Base-by-base conservation (phyloP, 2,113 vertebrate species). In the Trinectes maculatus region DNA sequence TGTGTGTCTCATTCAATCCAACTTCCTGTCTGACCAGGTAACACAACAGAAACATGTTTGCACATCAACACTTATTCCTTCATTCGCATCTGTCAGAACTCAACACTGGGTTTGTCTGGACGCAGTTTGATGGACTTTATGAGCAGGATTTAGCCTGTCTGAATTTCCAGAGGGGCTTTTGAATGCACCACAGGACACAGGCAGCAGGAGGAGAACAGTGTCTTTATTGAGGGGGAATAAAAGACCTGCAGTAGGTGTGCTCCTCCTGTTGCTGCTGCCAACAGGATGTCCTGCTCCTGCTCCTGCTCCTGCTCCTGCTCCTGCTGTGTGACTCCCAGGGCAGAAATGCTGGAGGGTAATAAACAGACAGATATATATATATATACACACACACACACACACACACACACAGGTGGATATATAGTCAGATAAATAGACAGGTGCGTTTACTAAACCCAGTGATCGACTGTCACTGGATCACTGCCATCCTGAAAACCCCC, bases 281-380 rank as follows among this genome's bases (percentile, higher is more conserved):
- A 63, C 62, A 82, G 79, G 79, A 79, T 82, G 79, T 79, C 47
- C 64, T 55, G 40, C 57, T 92, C 89, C 83, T 89, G n/a, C n/a
- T n/a, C n/a, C n/a, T n/a, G n/a, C n/a, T n/a, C n/a, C n/a, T n/a
- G n/a, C n/a, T n/a, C 47, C 64, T 55, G 40, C 57, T 92, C 89
- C 83, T 89, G 92, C 74, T 93, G 91, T 72, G 48, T 48, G 63
- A 19, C 3, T 10, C 0, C 70, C n/a, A 10, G 58, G 3, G 0
- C 4, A 2, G 19, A 28, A 52, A 57, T 1, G 51, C 67, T 59
- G 52, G 11, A 66, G 0, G 65, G 6, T 73, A 68, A 28, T 0
- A 6, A n/a, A n/a, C n/a, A n/a, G n/a, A n/a, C n/a, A n/a, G n/a
- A n/a, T n/a, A n/a, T n/a, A n/a, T n/a, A n/a, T n/a, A n/a, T n/a